These are phyloP conservation scores for Eptatretus burgeri DNA, from an alignment of 2,113 vertebrate species.

Conservation along the genomic window DNA sequence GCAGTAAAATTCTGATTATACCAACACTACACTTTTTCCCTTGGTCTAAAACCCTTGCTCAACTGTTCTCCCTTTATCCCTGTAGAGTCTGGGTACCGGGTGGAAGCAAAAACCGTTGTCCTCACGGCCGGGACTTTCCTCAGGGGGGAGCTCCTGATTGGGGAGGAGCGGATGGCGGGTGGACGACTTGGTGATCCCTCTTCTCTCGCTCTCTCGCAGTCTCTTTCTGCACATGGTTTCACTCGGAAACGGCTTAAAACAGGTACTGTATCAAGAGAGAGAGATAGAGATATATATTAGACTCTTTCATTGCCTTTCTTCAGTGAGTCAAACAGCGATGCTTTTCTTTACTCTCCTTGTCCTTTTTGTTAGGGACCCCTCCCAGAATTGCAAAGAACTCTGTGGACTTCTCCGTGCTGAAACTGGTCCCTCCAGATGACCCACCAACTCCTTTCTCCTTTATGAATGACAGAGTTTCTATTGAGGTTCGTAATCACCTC, in stretches of 20 bases:
- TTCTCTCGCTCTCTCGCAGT: constrained; percentile 37
- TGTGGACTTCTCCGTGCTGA: constrained; percentile 26
- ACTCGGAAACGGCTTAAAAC: constrained; percentile 47
- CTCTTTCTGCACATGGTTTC: constrained; percentile 41
- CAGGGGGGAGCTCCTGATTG: constrained; percentile 39
- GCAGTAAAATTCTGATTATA: neutral
- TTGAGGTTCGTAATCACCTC: constrained; percentile 17
- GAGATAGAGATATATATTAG: too few relatives aligned
- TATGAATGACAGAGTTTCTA: constrained; percentile 30
- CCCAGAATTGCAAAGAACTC: constrained; percentile 48
- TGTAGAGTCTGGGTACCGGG: constrained; percentile 22
- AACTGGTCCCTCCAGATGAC: constrained; percentile 24
- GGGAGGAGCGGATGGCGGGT: constrained; percentile 29
- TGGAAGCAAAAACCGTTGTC: constrained; percentile 30
- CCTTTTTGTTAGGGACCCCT: constrained; percentile 11
- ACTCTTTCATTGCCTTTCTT: too few relatives aligned
- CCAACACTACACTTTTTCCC: neutral
- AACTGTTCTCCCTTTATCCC: too few relatives aligned
- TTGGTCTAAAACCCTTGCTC: neutral
- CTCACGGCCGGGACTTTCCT: constrained; percentile 76
- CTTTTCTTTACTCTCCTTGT: neutral
- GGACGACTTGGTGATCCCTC: constrained; percentile 59
- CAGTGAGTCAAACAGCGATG: too few relatives aligned
- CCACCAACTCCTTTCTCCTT: constrained; percentile 56
- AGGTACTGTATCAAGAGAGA: constrained; percentile 19